phyloP scores from a whole-genome alignment of 2,888 invertebrate species.

The Megaustenia siamemsis region DNA sequence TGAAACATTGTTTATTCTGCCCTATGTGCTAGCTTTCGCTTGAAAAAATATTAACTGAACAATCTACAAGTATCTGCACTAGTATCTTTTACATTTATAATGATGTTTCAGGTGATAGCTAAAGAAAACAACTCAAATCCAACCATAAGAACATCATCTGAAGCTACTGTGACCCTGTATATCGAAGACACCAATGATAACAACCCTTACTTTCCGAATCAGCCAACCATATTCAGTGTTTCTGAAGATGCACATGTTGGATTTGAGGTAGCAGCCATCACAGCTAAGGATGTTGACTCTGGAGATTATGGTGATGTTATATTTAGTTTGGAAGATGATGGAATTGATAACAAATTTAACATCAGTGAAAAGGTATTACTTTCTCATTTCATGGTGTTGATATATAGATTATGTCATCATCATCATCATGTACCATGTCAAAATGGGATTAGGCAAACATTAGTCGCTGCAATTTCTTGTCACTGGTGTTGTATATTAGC shows the following conservation, averaged over 20 bases:
- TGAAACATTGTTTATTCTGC: too few species aligned
- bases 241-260: conserved; percentile 65
- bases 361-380: conserved; percentile 17
- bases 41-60: too few species aligned
- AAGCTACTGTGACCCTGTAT: conserved; percentile 85
- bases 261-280: conserved; percentile 83
- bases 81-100: neutral
- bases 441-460: too few species aligned
- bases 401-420: neutral
- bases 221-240: conserved; percentile 57
- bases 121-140: conserved; percentile 39
- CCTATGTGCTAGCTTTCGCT: too few species aligned
- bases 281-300: conserved; percentile 85
- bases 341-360: conserved; percentile 12
- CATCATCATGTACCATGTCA: too few species aligned
- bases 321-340: conserved; percentile 83
- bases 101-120: conserved; percentile 40
- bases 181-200: conserved; percentile 90
- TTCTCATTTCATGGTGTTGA: neutral
- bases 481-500: too few species aligned
- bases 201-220: conserved; percentile 84
- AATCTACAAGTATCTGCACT: neutral
- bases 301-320: conserved; percentile 84
- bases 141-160: neutral
- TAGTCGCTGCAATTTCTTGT: too few species aligned